Conservation (phyloP, 64 coral and sea anemone genomes). For the Actinia tenebrosa region DNA sequence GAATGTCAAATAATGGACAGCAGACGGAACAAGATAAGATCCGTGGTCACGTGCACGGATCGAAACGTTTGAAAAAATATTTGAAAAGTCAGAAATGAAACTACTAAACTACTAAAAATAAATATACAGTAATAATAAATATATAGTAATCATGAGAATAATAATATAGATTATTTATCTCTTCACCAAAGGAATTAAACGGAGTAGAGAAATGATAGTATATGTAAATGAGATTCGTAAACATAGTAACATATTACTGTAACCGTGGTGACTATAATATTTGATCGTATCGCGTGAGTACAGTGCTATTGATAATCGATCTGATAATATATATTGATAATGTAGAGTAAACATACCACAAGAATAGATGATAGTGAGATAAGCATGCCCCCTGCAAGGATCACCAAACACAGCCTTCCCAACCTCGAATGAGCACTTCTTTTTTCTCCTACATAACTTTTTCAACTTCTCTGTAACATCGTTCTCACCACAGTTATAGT, state of each 20-base stretch:
- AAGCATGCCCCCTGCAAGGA: slow-evolving; percentile 1
- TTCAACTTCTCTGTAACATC: slow-evolving; percentile 19
- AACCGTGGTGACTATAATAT: not conserved
- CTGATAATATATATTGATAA: not conserved
- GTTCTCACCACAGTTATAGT: slow-evolving; percentile 38
- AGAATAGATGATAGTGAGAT: slow-evolving; percentile 31
- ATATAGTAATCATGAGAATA: too few species aligned
- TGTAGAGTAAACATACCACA: slow-evolving; percentile 39
- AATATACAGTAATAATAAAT: too few species aligned
- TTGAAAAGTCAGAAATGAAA: too few species aligned
- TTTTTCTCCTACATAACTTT: slow-evolving; percentile 15
- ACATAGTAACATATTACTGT: not conserved
- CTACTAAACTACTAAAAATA: too few species aligned
- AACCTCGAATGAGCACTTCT: slow-evolving; percentile 14
- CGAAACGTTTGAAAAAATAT: too few species aligned
- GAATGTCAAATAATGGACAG: too few species aligned
- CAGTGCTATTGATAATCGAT: not conserved
- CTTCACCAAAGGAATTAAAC: too few species aligned
- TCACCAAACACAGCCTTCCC: slow-evolving; percentile 7
- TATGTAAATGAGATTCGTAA: too few species aligned
- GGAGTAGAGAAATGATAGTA: not conserved
- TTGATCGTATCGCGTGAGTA: not conserved
- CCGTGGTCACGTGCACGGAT: too few species aligned
- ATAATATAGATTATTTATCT: too few species aligned
- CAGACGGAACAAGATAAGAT: too few species aligned